phyloP scores from a whole-genome alignment of 2,888 invertebrate species.

The Patella pellucida region DNA sequence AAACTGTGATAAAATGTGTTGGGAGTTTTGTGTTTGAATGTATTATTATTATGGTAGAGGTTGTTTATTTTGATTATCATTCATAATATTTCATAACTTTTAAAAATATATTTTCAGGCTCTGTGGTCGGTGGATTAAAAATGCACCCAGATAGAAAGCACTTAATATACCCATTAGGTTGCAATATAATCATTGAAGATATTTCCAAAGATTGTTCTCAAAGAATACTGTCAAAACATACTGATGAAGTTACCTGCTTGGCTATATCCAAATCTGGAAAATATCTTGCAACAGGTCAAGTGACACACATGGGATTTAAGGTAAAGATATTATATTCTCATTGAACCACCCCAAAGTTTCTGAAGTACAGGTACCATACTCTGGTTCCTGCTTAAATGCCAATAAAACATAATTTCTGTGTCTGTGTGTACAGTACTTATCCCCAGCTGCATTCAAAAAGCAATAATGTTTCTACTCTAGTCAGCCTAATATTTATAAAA shows the following conservation, averaged over 20 bases:
- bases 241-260: constrained; percentile 70
- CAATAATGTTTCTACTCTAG: too few species aligned
- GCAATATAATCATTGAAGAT: constrained; percentile 70
- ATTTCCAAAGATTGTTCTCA: constrained; percentile 60
- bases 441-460: neutral
- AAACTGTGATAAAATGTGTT: too few species aligned
- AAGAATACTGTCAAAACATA: constrained; percentile 70
- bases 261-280: constrained; percentile 79
- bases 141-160: constrained; percentile 70
- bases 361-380: neutral
- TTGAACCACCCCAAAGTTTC: neutral
- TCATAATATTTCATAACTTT: too few species aligned
- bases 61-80: too few species aligned
- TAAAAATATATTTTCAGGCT: constrained; percentile 46
- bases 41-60: too few species aligned
- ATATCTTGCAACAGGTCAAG: constrained; percentile 89
- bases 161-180: constrained; percentile 71
- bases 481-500: too few species aligned
- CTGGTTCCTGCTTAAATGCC: too few species aligned
- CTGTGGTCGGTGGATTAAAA: constrained; percentile 63
- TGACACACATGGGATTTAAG: constrained; percentile 91
- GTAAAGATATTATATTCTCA: constrained; percentile 67
- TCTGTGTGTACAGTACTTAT: neutral
- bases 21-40: too few species aligned
- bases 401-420: neutral